Evolutionary conservation across 92 coral and sea anemone genomes (phyloP).

Genomic region (Phymanthus crucifer): DNA sequence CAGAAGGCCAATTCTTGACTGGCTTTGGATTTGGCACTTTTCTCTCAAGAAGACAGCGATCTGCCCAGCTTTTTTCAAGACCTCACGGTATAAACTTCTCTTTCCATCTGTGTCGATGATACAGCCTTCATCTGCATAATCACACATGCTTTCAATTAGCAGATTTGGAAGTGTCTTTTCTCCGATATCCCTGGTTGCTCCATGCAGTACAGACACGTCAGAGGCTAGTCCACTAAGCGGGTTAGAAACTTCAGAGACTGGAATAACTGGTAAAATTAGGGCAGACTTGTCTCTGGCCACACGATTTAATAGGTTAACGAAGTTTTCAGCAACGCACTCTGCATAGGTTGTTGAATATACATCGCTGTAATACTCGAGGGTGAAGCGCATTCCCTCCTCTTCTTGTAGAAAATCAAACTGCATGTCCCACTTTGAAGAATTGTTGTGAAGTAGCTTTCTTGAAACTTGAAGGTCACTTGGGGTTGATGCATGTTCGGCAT

Average conservation of each 20-base stretch:
- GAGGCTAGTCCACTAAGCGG: background rate
- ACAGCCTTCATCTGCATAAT: background rate
- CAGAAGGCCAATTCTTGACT: background rate
- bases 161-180: background rate
- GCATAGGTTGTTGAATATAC: background rate
- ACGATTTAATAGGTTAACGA: background rate
- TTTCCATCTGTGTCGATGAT: background rate
- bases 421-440: conserved; percentile 13
- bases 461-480: background rate
- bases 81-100: background rate
- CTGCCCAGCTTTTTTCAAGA: background rate
- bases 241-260: conserved; percentile 1
- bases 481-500: background rate
- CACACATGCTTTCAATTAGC: background rate
- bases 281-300: background rate
- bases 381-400: background rate
- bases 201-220: background rate
- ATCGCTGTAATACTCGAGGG: conserved; percentile 8
- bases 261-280: background rate
- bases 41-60: background rate
- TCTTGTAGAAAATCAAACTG: conserved; percentile 9
- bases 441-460: conserved; percentile 2
- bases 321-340: background rate
- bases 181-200: background rate
- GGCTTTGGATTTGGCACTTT: background rate